Base-by-base conservation (phyloP, 2,113 vertebrate genomes). In the Egretta garzetta region DNA sequence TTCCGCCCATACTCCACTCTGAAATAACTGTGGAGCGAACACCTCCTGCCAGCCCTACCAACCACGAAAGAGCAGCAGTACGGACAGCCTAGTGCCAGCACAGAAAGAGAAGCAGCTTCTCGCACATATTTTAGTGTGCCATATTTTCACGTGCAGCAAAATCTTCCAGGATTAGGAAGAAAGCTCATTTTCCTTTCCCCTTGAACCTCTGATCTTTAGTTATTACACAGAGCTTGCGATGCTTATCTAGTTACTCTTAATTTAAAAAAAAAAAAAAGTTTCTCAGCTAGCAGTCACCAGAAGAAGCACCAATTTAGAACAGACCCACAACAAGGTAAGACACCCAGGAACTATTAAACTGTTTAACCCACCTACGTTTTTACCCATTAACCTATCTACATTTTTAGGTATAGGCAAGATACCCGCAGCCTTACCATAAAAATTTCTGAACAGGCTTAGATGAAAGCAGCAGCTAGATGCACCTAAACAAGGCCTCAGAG, bases 121-220 rank as follows among this genome's bases (percentile, higher is more conserved):
- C 60, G 3, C 9, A 9, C 1, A 0, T 19, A 32, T 32, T 62
- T 67, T 8, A 33, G 7, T 2, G 8, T 18, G 27, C 28, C 6
- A 0, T 15, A 23, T 55, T 72, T 55, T 27, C 62, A 68, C 2
- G 2, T 6, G 9, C 62, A 60, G 52, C 26, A 72, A 71, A 64
- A 43, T 56, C 23, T 85, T 56, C 33, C 56, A 71, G 10, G 7
- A 55, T 17, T 32, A 55, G 22, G 17, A 15, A 12, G 9, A 35
- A 88, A 55, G 8, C 18, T n/a, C 9, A 33, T 68, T 64, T 88
- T 30, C 17, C 30, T 52, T 50, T 49, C 16, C 21, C 41, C 14
- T 79, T 47, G 5, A 50, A 21, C 35, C 28, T 50, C 35, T 13
- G 3, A 35, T 35, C 41, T 90, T 71, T 21, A 64, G n/a, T 12